Conservation (phyloP, 1,140 invertebrate species). For the Drosophila suzukii region DNA sequence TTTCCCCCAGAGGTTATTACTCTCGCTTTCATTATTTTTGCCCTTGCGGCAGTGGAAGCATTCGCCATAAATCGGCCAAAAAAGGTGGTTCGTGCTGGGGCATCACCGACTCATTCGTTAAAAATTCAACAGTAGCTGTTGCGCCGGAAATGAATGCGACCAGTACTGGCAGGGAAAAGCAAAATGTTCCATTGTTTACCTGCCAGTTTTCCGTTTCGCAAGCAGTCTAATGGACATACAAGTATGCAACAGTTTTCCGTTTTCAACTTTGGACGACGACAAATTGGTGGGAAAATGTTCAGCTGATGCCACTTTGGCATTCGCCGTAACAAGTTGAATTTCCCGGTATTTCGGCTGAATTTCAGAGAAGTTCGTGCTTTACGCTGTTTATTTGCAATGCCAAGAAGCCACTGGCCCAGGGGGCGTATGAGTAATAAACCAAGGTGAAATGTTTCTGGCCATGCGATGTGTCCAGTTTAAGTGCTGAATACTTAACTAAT, state of each 20-base stretch:
- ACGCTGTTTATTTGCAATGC: neutral
- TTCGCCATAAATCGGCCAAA: neutral
- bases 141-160: slow-evolving; percentile 7
- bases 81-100: neutral
- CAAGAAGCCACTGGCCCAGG: slow-evolving; percentile 1
- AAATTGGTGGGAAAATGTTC: slow-evolving; percentile 14
- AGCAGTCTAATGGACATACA: neutral
- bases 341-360: neutral
- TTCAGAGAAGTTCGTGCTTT: neutral
- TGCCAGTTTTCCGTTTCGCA: slow-evolving; percentile 2
- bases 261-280: slow-evolving; percentile 5
- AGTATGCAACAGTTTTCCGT: slow-evolving; percentile 10
- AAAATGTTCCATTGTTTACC: neutral
- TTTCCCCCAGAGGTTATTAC: neutral
- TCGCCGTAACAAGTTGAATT: neutral
- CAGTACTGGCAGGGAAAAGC: neutral
- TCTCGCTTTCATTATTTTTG: neutral
- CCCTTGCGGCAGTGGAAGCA: neutral
- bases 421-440: slow-evolving; percentile 15
- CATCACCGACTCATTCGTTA: neutral
- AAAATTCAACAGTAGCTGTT: neutral
- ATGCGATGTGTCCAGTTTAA: neutral
- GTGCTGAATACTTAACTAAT: no score
- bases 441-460: neutral
- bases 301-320: slow-evolving; percentile 22